Percentiles rank a stretch among this genome's conserved stretches.
Conservation (phyloP, 2,797 vertebrate species). For the Vireo griseus region DNA sequence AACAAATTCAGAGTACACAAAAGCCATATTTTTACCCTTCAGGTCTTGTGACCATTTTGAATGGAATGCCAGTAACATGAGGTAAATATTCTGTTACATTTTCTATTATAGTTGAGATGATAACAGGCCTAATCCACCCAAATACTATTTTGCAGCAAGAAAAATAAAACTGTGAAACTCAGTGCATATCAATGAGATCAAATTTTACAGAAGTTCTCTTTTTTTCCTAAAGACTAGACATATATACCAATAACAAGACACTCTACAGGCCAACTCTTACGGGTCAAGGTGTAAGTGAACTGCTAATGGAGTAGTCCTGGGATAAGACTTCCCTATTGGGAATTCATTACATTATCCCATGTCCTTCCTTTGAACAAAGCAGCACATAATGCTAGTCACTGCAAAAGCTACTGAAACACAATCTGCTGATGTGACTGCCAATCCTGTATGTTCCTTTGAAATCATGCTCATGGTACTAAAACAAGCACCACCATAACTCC, state of each 20-base stretch:
- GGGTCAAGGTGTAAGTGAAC: background rate
- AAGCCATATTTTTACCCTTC: background rate
- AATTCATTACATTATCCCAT: background rate
- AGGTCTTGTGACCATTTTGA: background rate
- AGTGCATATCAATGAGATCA: background rate
- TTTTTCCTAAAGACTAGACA: background rate
- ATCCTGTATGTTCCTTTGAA: background rate
- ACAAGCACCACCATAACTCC: background rate
- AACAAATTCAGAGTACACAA: background rate
- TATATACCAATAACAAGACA: background rate
- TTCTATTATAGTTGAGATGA: background rate
- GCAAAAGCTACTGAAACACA: background rate
- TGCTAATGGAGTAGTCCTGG: background rate
- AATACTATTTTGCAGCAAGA: background rate
- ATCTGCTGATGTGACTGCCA: background rate
- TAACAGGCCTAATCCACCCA: background rate
- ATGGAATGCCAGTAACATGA: background rate
- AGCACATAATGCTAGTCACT: background rate
- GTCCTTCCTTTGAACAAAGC: background rate
- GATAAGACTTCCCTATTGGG: background rate
- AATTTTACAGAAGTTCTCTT: background rate
- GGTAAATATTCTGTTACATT: background rate
- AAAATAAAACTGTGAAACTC: background rate
- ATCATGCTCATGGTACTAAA: background rate
- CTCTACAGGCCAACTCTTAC: background rate